Evolutionary conservation across 2,888 invertebrate genomes (phyloP).

Genomic region (Chymomyza procnemis): DNA sequence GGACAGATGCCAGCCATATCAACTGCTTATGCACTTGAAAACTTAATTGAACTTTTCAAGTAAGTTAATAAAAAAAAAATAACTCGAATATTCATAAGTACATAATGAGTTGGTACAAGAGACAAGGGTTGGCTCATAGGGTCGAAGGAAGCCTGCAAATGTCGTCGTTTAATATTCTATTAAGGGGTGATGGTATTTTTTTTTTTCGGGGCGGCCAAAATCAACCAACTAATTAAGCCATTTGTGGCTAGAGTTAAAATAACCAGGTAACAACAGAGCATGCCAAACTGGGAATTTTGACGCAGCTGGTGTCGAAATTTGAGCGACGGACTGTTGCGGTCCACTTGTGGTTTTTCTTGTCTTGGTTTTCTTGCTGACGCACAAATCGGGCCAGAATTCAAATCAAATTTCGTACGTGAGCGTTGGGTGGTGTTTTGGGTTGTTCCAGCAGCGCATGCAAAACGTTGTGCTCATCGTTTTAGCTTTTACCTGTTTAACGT

Average conservation of each 20-base stretch:
- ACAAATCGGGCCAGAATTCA: slow-evolving; percentile 47
- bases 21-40: slow-evolving; percentile 11
- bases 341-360: not conserved
- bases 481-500: slow-evolving; percentile 14
- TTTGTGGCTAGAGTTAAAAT: not conserved
- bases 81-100: not conserved
- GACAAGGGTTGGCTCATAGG: not conserved
- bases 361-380: slow-evolving; percentile 46
- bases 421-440: not conserved
- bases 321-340: not conserved
- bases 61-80: slow-evolving; percentile 18
- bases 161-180: slow-evolving; percentile 45
- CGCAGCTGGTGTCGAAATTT: not conserved
- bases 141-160: not conserved
- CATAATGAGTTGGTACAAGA: not conserved
- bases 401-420: slow-evolving; percentile 54
- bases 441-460: not conserved
- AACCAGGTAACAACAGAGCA: not conserved
- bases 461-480: slow-evolving; percentile 12
- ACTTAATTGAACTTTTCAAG: slow-evolving; percentile 41
- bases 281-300: not conserved
- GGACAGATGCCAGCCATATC: not conserved
- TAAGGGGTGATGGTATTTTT: slow-evolving; percentile 17
- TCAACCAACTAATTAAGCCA: slow-evolving; percentile 17
- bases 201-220: slow-evolving; percentile 26